A percentile compares a stretch with the other conserved stretches of the same genome.
These are phyloP conservation scores for Siphonodentalium dalli DNA, from an alignment of 2,888 invertebrate species.

Conservation along the genomic window DNA sequence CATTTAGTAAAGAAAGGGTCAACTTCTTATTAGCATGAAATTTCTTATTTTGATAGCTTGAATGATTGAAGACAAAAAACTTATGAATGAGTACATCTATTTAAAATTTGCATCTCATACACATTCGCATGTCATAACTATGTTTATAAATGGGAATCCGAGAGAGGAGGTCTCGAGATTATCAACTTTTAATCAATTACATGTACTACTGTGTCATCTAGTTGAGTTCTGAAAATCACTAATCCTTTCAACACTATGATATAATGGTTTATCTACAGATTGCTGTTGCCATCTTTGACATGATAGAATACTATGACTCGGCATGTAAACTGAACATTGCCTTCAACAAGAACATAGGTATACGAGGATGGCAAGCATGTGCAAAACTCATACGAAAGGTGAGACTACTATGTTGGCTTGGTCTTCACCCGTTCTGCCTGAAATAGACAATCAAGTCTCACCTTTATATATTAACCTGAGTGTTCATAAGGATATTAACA, in stretches of 20 bases:
- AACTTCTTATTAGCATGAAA: too few relatives aligned
- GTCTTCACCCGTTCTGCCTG: constrained; percentile 73
- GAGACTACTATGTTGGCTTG: constrained; percentile 25
- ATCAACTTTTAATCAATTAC: background rate
- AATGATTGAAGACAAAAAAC: too few relatives aligned
- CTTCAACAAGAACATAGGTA: constrained; percentile 78
- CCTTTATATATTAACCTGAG: background rate
- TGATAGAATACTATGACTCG: constrained; percentile 92
- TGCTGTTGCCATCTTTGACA: constrained; percentile 83
- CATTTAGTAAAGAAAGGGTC: too few relatives aligned
- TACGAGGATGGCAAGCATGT: constrained; percentile 85
- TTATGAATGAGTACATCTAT: too few relatives aligned
- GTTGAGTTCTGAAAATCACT: background rate
- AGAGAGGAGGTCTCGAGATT: background rate
- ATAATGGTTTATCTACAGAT: constrained; percentile 66
- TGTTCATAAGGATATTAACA: too few relatives aligned
- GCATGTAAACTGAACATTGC: constrained; percentile 78
- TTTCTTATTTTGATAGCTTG: too few relatives aligned
- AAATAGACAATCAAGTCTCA: constrained; percentile 64
- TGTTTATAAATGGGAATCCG: too few relatives aligned
- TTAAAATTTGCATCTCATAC: too few relatives aligned
- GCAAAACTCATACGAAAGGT: constrained; percentile 81
- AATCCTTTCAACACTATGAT: background rate
- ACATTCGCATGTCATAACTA: too few relatives aligned
- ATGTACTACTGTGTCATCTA: too few relatives aligned